Conservation (phyloP, 2,797 vertebrate genomes). For the Pelodytes ibericus region DNA sequence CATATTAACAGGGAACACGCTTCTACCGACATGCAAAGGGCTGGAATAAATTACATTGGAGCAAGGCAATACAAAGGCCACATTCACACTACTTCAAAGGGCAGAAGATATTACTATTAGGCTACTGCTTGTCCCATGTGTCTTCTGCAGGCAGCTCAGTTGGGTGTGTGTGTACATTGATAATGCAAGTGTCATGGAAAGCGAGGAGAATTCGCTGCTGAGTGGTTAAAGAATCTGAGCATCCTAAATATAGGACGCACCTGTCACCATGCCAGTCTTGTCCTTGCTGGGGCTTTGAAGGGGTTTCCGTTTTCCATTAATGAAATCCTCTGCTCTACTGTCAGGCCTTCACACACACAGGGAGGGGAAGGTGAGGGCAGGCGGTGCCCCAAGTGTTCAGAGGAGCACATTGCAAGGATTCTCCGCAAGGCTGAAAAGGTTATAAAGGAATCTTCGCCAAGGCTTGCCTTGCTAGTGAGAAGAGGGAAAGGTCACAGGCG, state of each 20-base stretch:
- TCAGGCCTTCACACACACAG: conserved; percentile 14
- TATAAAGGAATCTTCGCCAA: background rate
- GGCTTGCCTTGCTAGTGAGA: background rate
- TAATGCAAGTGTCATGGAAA: conserved; percentile 25
- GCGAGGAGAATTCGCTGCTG: conserved; percentile 43
- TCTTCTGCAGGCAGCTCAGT: background rate
- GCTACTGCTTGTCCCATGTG: background rate
- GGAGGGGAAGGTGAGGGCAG: background rate
- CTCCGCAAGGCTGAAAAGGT: background rate
- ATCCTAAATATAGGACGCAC: conserved; percentile 50
- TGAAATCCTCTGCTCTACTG: conserved; percentile 39
- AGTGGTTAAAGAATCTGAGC: conserved; percentile 32
- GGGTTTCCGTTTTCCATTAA: conserved; percentile 57
- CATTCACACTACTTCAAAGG: background rate
- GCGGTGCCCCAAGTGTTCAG: conserved; percentile 16
- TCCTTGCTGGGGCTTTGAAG: conserved; percentile 53
- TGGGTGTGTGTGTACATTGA: background rate
- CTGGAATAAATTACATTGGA: too few species aligned
- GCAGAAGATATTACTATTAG: background rate
- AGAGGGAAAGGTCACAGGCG: background rate
- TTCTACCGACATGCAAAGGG: too few species aligned
- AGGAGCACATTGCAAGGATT: background rate
- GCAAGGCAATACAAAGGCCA: too few species aligned
- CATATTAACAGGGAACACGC: too few species aligned
- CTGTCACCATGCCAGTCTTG: conserved; percentile 55